A percentile compares a stretch with the other conserved stretches of the same genome.
Evolutionary conservation across 2,113 vertebrate genomes (phyloP).

Genomic region (Anoplopoma fimbria): DNA sequence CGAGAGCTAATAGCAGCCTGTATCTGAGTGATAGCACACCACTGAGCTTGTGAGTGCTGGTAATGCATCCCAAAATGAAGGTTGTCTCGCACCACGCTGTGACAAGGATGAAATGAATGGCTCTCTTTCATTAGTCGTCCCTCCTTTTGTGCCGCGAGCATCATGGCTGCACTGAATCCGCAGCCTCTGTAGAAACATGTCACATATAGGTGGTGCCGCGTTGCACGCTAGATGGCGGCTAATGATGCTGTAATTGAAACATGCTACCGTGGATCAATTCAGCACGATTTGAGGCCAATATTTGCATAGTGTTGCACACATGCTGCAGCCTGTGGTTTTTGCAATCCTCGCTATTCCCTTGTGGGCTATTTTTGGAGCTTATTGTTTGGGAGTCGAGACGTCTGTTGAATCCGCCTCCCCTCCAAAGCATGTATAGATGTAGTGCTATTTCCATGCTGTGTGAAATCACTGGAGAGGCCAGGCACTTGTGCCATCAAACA

Average conservation of each 20-base stretch:
- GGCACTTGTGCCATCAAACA: constrained; percentile 66
- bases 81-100: constrained; percentile 60
- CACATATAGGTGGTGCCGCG: constrained; percentile 47
- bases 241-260: constrained; percentile 52
- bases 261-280: constrained; percentile 37
- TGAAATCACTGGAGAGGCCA: constrained; percentile 38
- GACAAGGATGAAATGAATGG: constrained; percentile 71
- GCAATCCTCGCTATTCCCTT: constrained; percentile 31
- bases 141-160: constrained; percentile 34
- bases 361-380: constrained; percentile 51
- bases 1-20: constrained; percentile 58
- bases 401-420: constrained; percentile 43
- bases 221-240: constrained; percentile 19
- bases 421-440: constrained; percentile 22
- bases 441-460: constrained; percentile 27
- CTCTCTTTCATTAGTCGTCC: constrained; percentile 61
- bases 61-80: constrained; percentile 78
- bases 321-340: constrained; percentile 30
- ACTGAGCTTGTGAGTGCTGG: constrained; percentile 62
- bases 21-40: constrained; percentile 63
- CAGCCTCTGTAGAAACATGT: constrained; percentile 54
- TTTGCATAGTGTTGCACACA: constrained; percentile 47
- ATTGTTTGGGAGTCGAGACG: constrained; percentile 32
- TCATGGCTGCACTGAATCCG: constrained; percentile 28
- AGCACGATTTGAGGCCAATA: constrained; percentile 52